Evolutionary conservation across 1,140 invertebrate species (phyloP), one percentile per base, ranked within the genome.

Genomic region (Pinna nobilis): DNA sequence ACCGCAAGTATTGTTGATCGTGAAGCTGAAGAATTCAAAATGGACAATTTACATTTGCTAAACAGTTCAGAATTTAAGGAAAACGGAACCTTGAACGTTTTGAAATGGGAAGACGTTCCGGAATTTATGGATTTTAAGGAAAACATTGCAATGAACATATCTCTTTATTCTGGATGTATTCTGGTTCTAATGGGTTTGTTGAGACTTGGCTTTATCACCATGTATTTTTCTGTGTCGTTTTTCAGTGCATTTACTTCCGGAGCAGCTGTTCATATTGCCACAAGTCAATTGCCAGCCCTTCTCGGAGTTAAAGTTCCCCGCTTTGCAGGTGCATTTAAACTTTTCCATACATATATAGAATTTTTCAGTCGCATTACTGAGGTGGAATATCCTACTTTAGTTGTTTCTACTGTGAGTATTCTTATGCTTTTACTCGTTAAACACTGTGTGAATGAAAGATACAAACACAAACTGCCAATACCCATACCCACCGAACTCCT

Each of bases 201-300:
- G n/a, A 91, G 94, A 32, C 88, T 98, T 61, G 96, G 96, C 3
- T 93, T 94, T 37, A 91, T 98, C 65, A 94, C 94, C 9, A 92
- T 94, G 1, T 91, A 98, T 35, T 91, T 98, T 11, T 96, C 95
- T 0, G 96, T 98, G 82, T 94, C 95, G 0, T 91, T 98, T 73
- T 94, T 98, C 0, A 96, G 93, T 77, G 96, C 95, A 0, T 97
- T 98, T 85, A 98, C 96, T 0, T 96, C 95, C 0, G 96, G 94
- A 0, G 95, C 96, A 3, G 95, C 96, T 0, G 89, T 97, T 69
- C 95, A 97, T 81, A 96, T 98, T 13, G 89, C 97, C 15, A 93
- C 93, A 0, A 97, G 95, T 3, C 97, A 98, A 90, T 89, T 98
- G 1, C 96, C 95, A 84, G 94, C 96, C 86, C 90, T 98, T 0